These are phyloP conservation scores for Exephanes ischioxanthus DNA, from an alignment of 2,888 invertebrate species.

Conservation along the genomic window DNA sequence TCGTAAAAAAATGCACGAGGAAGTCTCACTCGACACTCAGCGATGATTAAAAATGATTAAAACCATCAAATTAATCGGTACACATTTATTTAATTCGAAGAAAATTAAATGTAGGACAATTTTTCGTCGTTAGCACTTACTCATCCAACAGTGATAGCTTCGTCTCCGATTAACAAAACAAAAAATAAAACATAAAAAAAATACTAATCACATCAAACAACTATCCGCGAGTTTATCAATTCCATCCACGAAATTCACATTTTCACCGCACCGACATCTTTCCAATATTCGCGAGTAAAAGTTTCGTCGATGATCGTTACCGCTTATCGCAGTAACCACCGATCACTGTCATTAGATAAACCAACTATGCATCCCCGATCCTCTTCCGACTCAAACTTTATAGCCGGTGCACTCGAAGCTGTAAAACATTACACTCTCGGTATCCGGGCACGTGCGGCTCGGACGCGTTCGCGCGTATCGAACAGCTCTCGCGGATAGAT, in stretches of 20 bases:
- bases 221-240: background rate
- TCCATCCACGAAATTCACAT: background rate
- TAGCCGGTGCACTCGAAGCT: background rate
- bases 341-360: conserved; percentile 5
- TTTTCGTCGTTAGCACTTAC: conserved; percentile 42
- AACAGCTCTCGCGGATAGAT: conserved; percentile 35
- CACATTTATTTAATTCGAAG: background rate
- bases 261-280: background rate
- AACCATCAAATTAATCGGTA: too few species aligned
- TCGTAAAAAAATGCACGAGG: too few species aligned
- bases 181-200: background rate
- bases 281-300: background rate
- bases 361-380: background rate
- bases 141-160: conserved; percentile 35
- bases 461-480: conserved; percentile 39
- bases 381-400: background rate
- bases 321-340: background rate
- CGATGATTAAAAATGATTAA: too few species aligned
- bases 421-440: background rate
- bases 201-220: background rate
- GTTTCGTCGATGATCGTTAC: background rate
- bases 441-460: conserved; percentile 54
- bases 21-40: too few species aligned
- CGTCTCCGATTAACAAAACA: background rate
- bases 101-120: background rate